Base-by-base conservation (phyloP, 2,113 vertebrate species). In the Erythrocercus mccallii region DNA sequence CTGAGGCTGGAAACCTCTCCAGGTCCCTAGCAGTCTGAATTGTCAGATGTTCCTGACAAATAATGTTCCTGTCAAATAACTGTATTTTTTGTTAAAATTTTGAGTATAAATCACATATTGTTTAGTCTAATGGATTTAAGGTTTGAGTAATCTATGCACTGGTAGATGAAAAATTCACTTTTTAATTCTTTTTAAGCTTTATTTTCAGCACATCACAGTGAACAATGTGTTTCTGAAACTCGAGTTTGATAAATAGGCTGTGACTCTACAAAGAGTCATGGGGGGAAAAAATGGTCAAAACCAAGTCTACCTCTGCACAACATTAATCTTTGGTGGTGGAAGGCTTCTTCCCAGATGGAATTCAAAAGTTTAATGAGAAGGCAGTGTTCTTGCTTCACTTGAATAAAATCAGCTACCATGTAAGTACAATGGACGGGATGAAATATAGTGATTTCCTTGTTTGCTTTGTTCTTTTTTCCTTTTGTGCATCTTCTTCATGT, bases 401-500 rank as follows among this genome's bases (percentile, higher is more conserved):
- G 12, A 88, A 84, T 57, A 69, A 81, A 60, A 54, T 54, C 27
- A 65, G 10, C 12, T 69, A 11, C 13, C 4, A 7, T 25, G 5
- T 42, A 65, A 60, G 27, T 44, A 12, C 5, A 68, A 69, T 5
- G 24, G 69, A 72, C 3, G 53, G 22, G 15, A 64, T 21, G 2
- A 68, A 81, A 50, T 40, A 40, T 4, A 28, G 10, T 16, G 3
- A 62, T 48, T 48, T 58, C 6, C 3, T 24, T 15, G 2, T 11
- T 68, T 58, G 4, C 7, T 22, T 47, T 74, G 11, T 9, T 22
- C 42, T 79, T 9, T n/a, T 13, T 79, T 22, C 4, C 10, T 74
- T 80, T 54, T 23, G 0, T 47, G 10, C 14, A 37, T 48, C 28
- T 54, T 88, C 7, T 1, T 40, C 3, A 20, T 3, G 0, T n/a